Base-by-base conservation (phyloP, 2,888 invertebrate genomes). In the Crocallis elinguaria region DNA sequence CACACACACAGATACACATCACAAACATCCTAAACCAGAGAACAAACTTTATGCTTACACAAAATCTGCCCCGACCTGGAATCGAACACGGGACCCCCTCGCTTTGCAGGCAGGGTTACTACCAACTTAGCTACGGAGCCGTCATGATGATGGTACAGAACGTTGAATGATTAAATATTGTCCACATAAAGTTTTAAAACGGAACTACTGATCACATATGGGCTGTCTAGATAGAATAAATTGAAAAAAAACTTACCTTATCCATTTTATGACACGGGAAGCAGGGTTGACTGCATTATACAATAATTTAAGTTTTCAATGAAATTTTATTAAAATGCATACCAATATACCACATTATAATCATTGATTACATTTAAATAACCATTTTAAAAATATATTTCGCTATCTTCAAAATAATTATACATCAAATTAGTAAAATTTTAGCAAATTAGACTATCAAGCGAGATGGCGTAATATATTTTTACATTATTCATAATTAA, bases 251-350 rank as follows among this genome's bases (percentile, higher is more conserved):
- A 12, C 2, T 27, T 32, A 11, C 16, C 30, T 29, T 52, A 53
- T 57, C 17, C 39, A 61, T 60, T 56, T 57, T 53, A 51, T 52
- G 41, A 61, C 37, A 72, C 76, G 74, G 77, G 53, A 77, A 76
- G 74, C 76, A 77, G 76, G 75, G 76, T 77, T 71, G 23, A 60
- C 74, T 73, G 77, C 76, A 63, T 60, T 53, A 12, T 44, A 54
- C 21, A 37, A 19, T 0, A 37, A 43, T 53, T 42, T 49, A 45
- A 49, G 57, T 46, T 62, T 51, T 36, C 32, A 62, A 60, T 32
- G 39, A 50, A 33, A 53, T 39, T n/a, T 33, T 29, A n/a, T 1
- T 27, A n/a, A n/a, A 27, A 2, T n/a, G n/a, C n/a, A 27, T 27
- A n/a, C 1, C 13, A 9, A 33, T 8, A 42, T 16, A 9, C 5